Conservation (phyloP, 2,797 vertebrate genomes). For the Ficedula albicollis region DNA sequence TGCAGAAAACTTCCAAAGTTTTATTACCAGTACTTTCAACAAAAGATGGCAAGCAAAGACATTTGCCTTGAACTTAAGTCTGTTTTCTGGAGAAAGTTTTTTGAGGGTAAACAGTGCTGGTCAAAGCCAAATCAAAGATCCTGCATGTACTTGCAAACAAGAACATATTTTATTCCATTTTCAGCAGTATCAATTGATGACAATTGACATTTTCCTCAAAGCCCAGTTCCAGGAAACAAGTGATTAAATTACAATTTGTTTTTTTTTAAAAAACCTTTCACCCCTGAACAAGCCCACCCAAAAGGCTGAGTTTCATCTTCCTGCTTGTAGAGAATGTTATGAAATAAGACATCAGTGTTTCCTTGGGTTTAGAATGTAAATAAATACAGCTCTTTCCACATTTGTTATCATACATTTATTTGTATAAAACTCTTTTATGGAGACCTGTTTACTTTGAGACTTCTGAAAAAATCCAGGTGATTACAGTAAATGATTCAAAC, state of each 20-base stretch:
- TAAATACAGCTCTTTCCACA: background rate
- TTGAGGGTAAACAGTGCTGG: background rate
- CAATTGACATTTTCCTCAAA: background rate
- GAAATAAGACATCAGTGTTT: background rate
- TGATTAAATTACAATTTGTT: background rate
- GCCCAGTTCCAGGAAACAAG: background rate
- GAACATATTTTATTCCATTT: background rate
- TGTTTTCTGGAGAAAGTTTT: background rate
- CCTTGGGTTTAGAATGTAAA: conserved; percentile 5
- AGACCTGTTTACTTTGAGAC: background rate
- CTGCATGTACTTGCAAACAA: background rate
- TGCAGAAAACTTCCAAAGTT: background rate
- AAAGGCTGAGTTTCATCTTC: background rate
- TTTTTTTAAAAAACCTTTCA: background rate
- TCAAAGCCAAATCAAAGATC: background rate
- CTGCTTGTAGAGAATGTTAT: background rate
- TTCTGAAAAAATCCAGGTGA: background rate
- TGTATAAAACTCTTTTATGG: background rate
- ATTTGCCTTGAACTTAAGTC: background rate
- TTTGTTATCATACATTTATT: background rate
- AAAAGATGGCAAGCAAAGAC: background rate
- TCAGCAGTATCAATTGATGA: background rate
- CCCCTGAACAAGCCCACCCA: conserved; percentile 13
- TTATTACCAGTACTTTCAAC: background rate
- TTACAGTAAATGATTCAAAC: background rate